These are phyloP conservation scores for Clupea harengus DNA, from an alignment of 2,113 vertebrate genomes.

Conservation along the genomic window DNA sequence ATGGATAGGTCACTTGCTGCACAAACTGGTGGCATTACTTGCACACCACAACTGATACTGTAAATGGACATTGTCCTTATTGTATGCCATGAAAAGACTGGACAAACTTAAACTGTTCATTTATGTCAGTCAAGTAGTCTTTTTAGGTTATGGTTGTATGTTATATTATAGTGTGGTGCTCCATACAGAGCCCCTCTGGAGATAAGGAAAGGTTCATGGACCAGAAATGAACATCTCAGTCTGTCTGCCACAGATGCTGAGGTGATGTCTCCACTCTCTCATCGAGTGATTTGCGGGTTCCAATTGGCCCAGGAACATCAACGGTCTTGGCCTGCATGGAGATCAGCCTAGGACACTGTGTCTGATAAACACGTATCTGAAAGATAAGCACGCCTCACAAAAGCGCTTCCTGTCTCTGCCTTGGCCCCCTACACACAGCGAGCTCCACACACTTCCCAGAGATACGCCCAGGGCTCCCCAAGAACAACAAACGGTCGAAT, in stretches of 20 bases:
- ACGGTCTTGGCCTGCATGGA: constrained; percentile 47
- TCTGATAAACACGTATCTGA: constrained; percentile 54
- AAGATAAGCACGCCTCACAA: constrained; percentile 59
- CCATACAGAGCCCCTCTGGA: neutral
- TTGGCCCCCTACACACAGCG: constrained; percentile 52
- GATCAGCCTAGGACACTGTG: constrained; percentile 49
- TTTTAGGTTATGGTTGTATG: neutral
- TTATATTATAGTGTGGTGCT: neutral
- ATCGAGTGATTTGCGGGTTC: neutral
- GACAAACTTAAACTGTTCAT: neutral
- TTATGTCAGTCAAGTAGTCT: neutral
- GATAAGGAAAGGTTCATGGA: neutral
- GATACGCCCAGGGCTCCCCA: constrained; percentile 22
- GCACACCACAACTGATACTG: neutral
- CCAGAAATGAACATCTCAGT: neutral
- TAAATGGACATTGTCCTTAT: neutral
- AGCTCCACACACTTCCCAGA: neutral
- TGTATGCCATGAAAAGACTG: neutral
- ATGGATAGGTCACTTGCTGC: neutral
- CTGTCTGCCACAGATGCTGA: neutral
- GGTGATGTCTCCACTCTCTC: neutral
- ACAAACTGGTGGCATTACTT: neutral
- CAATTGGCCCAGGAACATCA: neutral
- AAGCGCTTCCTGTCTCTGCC: constrained; percentile 55
- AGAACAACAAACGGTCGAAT: constrained; percentile 52